A percentile compares a stretch with the other conserved stretches of the same genome.
These are phyloP conservation scores for Gortyna flavago DNA, from an alignment of 2,888 invertebrate species.

Conservation along the genomic window DNA sequence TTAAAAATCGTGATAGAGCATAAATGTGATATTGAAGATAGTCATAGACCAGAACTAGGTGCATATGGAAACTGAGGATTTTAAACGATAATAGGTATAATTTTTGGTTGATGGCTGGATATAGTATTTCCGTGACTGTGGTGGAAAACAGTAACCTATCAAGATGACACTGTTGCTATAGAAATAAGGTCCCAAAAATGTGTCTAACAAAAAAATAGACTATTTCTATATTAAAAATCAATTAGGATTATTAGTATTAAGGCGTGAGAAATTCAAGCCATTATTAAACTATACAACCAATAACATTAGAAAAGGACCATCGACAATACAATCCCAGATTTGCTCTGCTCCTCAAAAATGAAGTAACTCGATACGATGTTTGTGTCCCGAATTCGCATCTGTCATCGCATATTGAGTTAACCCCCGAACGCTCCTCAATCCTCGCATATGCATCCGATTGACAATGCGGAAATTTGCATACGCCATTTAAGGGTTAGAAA, in stretches of 20 bases:
- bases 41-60: conserved; percentile 36
- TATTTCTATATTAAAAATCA: background rate
- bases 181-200: too few species aligned
- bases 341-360: conserved; percentile 61
- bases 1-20: conserved; percentile 59
- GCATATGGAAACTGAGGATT: conserved; percentile 40
- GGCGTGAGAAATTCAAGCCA: conserved; percentile 40
- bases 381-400: conserved; percentile 81
- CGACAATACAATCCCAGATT: conserved; percentile 54
- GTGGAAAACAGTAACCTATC: too few species aligned
- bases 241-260: conserved; percentile 12
- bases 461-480: conserved; percentile 85
- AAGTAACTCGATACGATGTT: conserved; percentile 82
- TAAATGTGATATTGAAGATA: conserved; percentile 47
- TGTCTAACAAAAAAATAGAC: too few species aligned
- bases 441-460: conserved; percentile 72
- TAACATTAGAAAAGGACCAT: conserved; percentile 50
- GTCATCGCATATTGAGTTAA: conserved; percentile 86
- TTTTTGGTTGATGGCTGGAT: conserved; percentile 26
- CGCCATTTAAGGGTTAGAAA: conserved; percentile 84
- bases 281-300: conserved; percentile 11
- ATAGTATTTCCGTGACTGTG: too few species aligned
- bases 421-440: conserved; percentile 74
- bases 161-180: too few species aligned
- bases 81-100: conserved; percentile 15